Evolutionary conservation across 2,888 invertebrate genomes (phyloP).

Genomic region (Hetaerina titia): DNA sequence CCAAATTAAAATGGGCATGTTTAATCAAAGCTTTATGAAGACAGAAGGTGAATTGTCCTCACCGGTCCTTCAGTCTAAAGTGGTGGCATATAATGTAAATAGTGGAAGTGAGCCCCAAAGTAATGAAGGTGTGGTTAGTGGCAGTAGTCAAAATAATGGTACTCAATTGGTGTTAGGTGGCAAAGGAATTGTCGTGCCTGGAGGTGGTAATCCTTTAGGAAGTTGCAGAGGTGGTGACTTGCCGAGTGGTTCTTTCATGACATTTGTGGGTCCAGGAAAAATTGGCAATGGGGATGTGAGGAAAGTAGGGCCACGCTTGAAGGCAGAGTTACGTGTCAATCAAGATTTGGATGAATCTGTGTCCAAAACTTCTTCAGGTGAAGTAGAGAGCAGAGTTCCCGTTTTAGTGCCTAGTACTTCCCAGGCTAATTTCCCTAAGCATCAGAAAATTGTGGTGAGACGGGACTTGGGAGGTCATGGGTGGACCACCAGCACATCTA

Average conservation of each 20-base stretch:
- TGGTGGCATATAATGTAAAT: not conserved
- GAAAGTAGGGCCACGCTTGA: conserved; percentile 48
- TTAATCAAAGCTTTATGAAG: not conserved
- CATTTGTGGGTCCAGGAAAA: conserved; percentile 32
- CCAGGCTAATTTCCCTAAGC: not conserved
- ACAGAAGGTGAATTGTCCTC: conserved; percentile 27
- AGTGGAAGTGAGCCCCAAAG: not conserved
- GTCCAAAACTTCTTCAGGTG: not conserved
- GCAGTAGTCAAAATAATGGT: not conserved
- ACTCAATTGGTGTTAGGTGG: not conserved
- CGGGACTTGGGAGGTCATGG: conserved; percentile 55
- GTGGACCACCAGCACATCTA: conserved; percentile 41
- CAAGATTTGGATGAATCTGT: not conserved
- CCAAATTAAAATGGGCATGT: conserved; percentile 6
- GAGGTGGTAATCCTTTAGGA: not conserved
- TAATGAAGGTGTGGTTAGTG: not conserved
- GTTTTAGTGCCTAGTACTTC: conserved; percentile 25
- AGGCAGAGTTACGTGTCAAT: conserved; percentile 45
- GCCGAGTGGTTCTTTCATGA: not conserved
- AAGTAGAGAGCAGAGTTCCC: conserved; percentile 37
- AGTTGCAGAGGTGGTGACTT: not conserved
- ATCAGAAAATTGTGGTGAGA: conserved; percentile 60
- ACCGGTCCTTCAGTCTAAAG: not conserved
- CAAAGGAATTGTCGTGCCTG: not conserved
- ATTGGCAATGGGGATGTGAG: conserved; percentile 30